Conservation (phyloP, 2,888 invertebrate species). For the Clusia tigrina region DNA sequence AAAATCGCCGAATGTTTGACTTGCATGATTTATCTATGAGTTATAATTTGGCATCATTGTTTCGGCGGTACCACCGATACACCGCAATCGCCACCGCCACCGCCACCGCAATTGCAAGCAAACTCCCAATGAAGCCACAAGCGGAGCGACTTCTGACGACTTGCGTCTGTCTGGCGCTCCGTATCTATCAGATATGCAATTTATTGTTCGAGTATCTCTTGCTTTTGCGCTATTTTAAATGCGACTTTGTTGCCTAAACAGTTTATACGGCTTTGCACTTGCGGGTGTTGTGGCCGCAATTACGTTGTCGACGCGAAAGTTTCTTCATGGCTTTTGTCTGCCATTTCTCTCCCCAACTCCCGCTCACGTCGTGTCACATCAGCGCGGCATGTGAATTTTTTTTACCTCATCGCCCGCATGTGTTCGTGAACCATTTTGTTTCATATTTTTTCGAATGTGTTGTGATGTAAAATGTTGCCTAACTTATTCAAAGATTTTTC, state of each 20-base stretch:
- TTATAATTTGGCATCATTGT: conserved; percentile 52
- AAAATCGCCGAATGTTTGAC: conserved; percentile 57
- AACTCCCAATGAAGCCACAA: not conserved
- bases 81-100: not conserved
- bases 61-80: too few relatives aligned
- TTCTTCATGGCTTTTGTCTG: conserved; percentile 26
- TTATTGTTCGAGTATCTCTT: not conserved
- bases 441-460: not conserved
- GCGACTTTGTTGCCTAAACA: conserved; percentile 47
- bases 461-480: too few relatives aligned
- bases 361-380: not conserved
- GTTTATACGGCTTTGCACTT: conserved; percentile 54
- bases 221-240: conserved; percentile 47
- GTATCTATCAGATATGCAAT: conserved; percentile 51
- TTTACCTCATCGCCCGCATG: not conserved
- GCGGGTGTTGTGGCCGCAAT: conserved; percentile 52
- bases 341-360: not conserved
- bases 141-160: not conserved
- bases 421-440: conserved; percentile 6
- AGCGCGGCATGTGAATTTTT: conserved; percentile 4
- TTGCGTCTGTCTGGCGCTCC: conserved; percentile 32
- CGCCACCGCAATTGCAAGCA: not conserved
- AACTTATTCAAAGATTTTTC: too few relatives aligned
- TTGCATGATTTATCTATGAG: conserved; percentile 58
- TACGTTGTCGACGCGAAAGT: conserved; percentile 31